Base-by-base conservation (phyloP, 1,140 invertebrate genomes). In the Hestina assimilis region DNA sequence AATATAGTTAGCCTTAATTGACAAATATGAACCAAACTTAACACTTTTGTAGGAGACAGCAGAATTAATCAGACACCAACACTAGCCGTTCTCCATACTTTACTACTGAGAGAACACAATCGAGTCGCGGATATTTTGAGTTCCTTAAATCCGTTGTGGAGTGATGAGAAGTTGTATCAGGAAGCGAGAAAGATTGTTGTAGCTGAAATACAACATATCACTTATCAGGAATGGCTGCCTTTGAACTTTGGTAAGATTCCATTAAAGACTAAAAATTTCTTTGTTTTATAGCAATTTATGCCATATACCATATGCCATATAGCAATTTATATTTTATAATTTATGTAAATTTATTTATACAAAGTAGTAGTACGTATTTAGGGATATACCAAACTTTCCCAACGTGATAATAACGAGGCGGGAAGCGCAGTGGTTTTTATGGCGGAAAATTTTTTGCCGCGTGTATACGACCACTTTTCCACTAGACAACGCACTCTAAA, bases 161-260 rank as follows among this genome's bases (percentile, higher is more conserved):
- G 89, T 43, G 94, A 96, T 70, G 94, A 96, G 74, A 89, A 83
- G 7, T 43, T 96, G 2, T 96, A 92, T 80, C 93, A 95, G 74
- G 96, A 97, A 82, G 89, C 95, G 0, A 90, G 95, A 55, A 92
- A 91, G 63, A 93, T 97, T 23, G 92, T 97, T 0, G 91, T 94
- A 5, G 96, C 96, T 3, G 90, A 95, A 70, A 92, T 97, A 59
- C 96, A 98, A 76, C 94, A 94, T 58, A 92, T 94, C 23, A 92
- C 92, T 0, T 95, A 93, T 69, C 90, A 91, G 58, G 92, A 94
- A 72, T 93, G 90, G 87, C 74, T 94, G 28, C 92, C 93, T 4
- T 62, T 91, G 4, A 85, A 93, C 17, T 84, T 94, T 45, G 91
- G 92, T 89, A 64, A 78, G 63, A 28, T 14, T 43, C n/a, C n/a